These are phyloP conservation scores for Troides helena DNA, from an alignment of 2,888 invertebrate genomes.

Conservation along the genomic window DNA sequence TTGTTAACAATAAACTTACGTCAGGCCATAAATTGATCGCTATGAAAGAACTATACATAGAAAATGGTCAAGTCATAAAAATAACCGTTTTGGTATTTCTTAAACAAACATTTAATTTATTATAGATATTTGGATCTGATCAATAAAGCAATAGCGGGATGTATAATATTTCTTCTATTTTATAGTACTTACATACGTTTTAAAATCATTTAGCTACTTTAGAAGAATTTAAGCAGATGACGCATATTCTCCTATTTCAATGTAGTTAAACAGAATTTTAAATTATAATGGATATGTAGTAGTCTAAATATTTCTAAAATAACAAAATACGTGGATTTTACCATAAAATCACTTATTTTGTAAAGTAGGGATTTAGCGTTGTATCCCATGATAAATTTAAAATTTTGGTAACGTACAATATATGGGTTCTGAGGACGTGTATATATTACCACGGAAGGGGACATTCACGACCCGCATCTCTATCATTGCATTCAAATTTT, in stretches of 20 bases:
- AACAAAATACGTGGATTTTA: neutral
- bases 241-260: too few relatives aligned
- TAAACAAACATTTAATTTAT: neutral
- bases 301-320: neutral
- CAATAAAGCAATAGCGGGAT: too few relatives aligned
- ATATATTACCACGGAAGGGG: slow-evolving; percentile 17
- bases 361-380: neutral
- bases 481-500: slow-evolving; percentile 20
- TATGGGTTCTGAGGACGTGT: slow-evolving; percentile 21
- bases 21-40: slow-evolving; percentile 13
- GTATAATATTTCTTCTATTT: too few relatives aligned
- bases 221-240: too few relatives aligned
- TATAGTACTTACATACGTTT: too few relatives aligned
- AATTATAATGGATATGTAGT: neutral
- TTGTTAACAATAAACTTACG: slow-evolving; percentile 42
- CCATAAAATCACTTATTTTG: neutral
- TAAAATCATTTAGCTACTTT: too few relatives aligned
- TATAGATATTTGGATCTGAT: too few relatives aligned
- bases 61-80: neutral
- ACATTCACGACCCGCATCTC: slow-evolving; percentile 9
- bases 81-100: neutral
- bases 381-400: neutral
- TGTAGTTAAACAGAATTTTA: too few relatives aligned
- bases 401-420: slow-evolving; percentile 14
- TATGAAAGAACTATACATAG: slow-evolving; percentile 8